phyloP scores from a whole-genome alignment of 2,888 invertebrate genomes.

The Rhamphomyia laevipes region DNA sequence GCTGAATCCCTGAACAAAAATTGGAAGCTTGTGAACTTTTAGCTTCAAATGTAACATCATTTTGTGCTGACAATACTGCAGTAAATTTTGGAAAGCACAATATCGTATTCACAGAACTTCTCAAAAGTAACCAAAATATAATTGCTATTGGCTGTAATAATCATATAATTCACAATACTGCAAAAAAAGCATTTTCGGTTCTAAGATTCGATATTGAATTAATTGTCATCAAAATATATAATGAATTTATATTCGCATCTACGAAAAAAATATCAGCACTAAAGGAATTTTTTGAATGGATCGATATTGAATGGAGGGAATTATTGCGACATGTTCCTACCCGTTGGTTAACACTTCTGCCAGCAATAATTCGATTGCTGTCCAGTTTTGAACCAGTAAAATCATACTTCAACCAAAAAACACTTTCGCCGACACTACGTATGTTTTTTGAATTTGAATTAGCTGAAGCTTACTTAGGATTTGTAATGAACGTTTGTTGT shows the following conservation, averaged over 20 bases:
- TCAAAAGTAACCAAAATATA: conserved; percentile 4
- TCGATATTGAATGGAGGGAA: conserved; percentile 9
- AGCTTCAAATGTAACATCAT: conserved; percentile 4
- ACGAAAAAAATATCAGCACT: conserved; percentile 6
- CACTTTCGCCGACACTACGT: conserved; percentile 3
- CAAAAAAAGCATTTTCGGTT: conserved; percentile 4
- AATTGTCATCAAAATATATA: conserved; percentile 9
- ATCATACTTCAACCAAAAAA: conserved; percentile 6
- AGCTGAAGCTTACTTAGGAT: conserved; percentile 10
- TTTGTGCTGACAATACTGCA: conserved; percentile 11
- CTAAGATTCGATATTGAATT: conserved; percentile 10
- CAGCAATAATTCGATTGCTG: conserved; percentile 8
- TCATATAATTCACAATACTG: conserved; percentile 8
- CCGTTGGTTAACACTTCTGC: conserved; percentile 6
- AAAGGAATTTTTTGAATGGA: conserved; percentile 8
- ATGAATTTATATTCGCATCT: conserved; percentile 7
- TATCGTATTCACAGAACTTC: conserved; percentile 9
- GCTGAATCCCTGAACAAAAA: conserved; percentile 5
- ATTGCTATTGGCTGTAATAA: not conserved
- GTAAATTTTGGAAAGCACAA: conserved; percentile 10
- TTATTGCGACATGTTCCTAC: conserved; percentile 10
- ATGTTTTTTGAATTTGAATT: conserved; percentile 8
- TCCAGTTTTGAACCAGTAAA: conserved; percentile 8
- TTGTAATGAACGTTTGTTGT: conserved; percentile 3
- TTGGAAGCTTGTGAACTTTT: conserved; percentile 1